Conservation (phyloP, 2,113 vertebrate species). For the Pavo muticus region DNA sequence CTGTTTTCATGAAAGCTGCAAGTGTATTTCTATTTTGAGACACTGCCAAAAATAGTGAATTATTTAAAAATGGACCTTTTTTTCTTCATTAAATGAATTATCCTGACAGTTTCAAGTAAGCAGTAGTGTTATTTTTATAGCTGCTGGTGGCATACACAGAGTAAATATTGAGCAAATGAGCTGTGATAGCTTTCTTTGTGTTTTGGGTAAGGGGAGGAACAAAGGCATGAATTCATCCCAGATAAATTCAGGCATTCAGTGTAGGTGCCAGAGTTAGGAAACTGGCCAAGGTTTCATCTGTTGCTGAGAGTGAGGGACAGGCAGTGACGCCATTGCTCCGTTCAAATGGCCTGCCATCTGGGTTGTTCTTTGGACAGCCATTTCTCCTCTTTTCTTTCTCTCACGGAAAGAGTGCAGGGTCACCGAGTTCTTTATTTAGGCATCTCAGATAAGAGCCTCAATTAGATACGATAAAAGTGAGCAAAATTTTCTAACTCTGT, state of each 20-base stretch:
- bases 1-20: slow-evolving; percentile 14
- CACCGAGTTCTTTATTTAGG: neutral
- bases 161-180: neutral
- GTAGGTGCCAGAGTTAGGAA: neutral
- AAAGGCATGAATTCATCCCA: neutral
- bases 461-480: neutral
- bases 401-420: neutral
- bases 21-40: slow-evolving; percentile 40
- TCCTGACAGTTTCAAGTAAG: neutral
- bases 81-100: slow-evolving; percentile 2
- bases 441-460: neutral
- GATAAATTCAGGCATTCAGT: neutral
- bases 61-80: neutral
- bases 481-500: neutral
- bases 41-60: slow-evolving; percentile 19
- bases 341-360: neutral
- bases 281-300: neutral
- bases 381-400: neutral
- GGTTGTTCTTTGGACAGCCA: neutral
- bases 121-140: slow-evolving; percentile 23
- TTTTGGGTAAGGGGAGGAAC: neutral
- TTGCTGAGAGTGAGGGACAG: neutral
- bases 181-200: neutral
- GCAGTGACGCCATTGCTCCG: neutral
- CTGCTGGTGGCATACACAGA: neutral